Base-by-base conservation (phyloP, 2,113 vertebrate genomes). In the Xiphophorus couchianus region DNA sequence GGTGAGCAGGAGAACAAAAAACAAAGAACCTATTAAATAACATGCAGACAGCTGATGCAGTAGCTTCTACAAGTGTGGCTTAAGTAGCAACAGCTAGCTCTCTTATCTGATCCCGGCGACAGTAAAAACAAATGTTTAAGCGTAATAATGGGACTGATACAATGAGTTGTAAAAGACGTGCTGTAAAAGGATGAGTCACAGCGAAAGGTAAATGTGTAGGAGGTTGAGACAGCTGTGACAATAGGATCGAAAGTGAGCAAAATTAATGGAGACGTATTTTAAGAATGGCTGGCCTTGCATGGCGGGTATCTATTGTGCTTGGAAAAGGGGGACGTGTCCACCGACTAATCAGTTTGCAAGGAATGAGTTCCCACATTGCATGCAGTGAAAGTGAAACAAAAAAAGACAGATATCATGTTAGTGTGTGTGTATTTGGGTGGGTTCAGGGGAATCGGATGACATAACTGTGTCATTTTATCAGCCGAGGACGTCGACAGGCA, bases 391-490 rank as follows among this genome's bases (percentile, higher is more conserved):
- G 74, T 63, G 69, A 67, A 69, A 73, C 63, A 62, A 66, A 67
- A 74, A 39, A 70, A 79, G 81, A 85, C 4, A 86, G 76, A 76
- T 78, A 35, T 71, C 67, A 71, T 85, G 78, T 84, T 79, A 77
- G 65, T 19, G 7, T 11, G 6, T 63, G 39, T 42, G 39, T 15
- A 4, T 42, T 15, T 42, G 86, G 79, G 69, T 54, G 66, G 42
- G 27, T 37, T 11, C 35, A 12, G 33, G 22, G 35, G 58, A 74
- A 86, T 92, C 89, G 89, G 85, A 85, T 87, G 88, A 90, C 81
- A 87, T 73, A 88, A 89, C 80, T 84, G 84, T 89, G 88, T 86
- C 85, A 87, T 69, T 86, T 86, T 79, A 88, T 89, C 87, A 86
- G 71, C 66, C 78, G 81, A 73, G 86, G 76, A 82, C 76, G 74